Evolutionary conservation across 1,140 invertebrate species (phyloP), one percentile per base, ranked within the genome.

Genomic region (Musca domestica): DNA sequence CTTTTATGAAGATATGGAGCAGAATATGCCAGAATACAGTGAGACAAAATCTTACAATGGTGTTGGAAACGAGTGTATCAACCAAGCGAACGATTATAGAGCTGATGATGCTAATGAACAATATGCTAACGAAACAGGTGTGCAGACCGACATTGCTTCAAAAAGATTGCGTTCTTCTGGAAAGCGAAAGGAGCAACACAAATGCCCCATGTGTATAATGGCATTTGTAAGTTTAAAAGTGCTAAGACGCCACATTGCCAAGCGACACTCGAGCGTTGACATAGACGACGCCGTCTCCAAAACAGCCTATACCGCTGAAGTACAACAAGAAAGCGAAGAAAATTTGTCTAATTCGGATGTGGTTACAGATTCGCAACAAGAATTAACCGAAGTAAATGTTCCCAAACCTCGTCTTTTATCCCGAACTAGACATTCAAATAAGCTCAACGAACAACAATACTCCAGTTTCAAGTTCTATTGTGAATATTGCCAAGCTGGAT

Each of bases 401-500:
- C n/a, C 56, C 14, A 61, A 61, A 4, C 56, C 56, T 0, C 56
- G 34, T 17, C 20, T 61, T 19, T 12, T 61, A 27, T 12, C 56
- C 1, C 34, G 56, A 61, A 17, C 30, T 34, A 9, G 27, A 34
- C 48, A 64, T 14, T 34, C 47, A 20, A 27, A 12, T 1, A 49
- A 17, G 25, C 25, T 51, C 9, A 46, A 61, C 34, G 58, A 68
- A 30, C 25, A 54, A 22, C 1, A 52, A 10, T 49, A 51, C 12
- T n/a, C 49, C n/a, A 47, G 56, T 20, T 49, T 56, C 15, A 47
- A 15, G 7, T 27, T 64, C 74, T 76, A 75, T 46, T 79, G 77
- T 48, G 75, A 78, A 66, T 72, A 74, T 25, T 78, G 78, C 27
- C 72, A 74, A 70, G 76, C 78, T 7, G 78, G 78, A n/a, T 78